These are phyloP conservation scores for Crocodylus rhombifer DNA, from an alignment of 2,797 vertebrate genomes.

Conservation along the genomic window DNA sequence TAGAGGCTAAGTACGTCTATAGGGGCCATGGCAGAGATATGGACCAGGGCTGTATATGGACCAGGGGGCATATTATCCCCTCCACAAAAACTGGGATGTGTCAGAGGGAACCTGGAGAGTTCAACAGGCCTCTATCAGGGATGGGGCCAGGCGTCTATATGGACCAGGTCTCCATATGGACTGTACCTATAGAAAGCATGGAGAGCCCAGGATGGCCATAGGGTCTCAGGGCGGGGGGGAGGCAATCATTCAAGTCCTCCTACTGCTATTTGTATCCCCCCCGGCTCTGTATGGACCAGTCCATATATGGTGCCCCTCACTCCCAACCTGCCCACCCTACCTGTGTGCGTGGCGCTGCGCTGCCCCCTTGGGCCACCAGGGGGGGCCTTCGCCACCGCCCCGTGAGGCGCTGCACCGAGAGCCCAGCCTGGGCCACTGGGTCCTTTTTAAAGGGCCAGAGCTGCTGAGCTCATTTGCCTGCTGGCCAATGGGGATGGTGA, in stretches of 20 bases:
- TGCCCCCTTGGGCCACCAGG: neutral
- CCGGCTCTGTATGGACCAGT: neutral
- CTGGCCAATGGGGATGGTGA: neutral
- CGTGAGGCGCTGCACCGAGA: neutral
- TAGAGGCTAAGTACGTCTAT: neutral
- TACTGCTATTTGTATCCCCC: too few relatives aligned
- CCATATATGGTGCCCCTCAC: neutral
- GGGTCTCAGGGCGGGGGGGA: too few relatives aligned
- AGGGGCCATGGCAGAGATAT: neutral
- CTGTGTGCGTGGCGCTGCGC: neutral
- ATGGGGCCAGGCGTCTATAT: too few relatives aligned
- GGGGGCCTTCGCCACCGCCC: neutral
- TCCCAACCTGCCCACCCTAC: neutral
- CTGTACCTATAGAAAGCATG: too few relatives aligned
- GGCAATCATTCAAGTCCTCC: too few relatives aligned
- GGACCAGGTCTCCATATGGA: too few relatives aligned
- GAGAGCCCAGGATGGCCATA: too few relatives aligned
- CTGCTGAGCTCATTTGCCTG: neutral
- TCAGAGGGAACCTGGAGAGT: too few relatives aligned
- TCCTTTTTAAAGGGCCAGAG: conserved; percentile 4
- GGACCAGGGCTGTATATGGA: neutral
- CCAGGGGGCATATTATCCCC: too few relatives aligned
- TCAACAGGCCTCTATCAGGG: too few relatives aligned
- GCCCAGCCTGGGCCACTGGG: neutral
- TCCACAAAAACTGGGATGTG: too few relatives aligned